Evolutionary conservation across 2,888 invertebrate genomes (phyloP).

Genomic region (Celastrina argiolus): DNA sequence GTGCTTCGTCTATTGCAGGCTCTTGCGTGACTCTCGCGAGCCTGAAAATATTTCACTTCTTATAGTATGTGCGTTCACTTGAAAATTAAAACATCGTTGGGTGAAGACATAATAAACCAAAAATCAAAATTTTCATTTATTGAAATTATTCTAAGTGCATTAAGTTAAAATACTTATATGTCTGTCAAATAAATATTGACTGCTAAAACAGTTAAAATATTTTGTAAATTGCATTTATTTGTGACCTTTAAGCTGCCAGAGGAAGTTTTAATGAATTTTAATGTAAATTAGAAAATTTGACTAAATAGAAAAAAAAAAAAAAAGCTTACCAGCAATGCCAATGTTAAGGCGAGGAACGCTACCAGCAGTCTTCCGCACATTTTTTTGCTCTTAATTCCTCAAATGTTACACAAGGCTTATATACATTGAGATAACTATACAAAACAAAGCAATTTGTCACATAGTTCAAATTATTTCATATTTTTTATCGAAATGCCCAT

Average conservation of each 20-base stretch:
- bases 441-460: slow-evolving; percentile 44
- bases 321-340: slow-evolving; percentile 51
- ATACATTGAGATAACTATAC: slow-evolving; percentile 48
- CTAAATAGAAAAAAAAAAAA: background rate
- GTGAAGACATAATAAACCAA: too few relatives aligned
- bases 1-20: slow-evolving; percentile 36
- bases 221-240: too few relatives aligned
- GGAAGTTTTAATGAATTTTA: too few relatives aligned
- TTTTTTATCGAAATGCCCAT: slow-evolving; percentile 33
- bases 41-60: slow-evolving; percentile 28
- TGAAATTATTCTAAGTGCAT: too few relatives aligned
- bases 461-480: slow-evolving; percentile 32
- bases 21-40: slow-evolving; percentile 24
- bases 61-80: background rate
- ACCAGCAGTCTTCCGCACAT: slow-evolving; percentile 47
- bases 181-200: too few relatives aligned
- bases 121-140: too few relatives aligned
- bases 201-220: too few relatives aligned
- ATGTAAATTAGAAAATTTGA: too few relatives aligned
- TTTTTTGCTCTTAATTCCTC: slow-evolving; percentile 34
- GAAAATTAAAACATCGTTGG: too few relatives aligned
- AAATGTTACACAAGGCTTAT: slow-evolving; percentile 40
- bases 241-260: too few relatives aligned
- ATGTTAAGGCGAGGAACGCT: slow-evolving; percentile 40
- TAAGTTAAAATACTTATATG: too few relatives aligned